Base-by-base conservation (phyloP, 2,797 vertebrate species). In the Anguilla pacifica region DNA sequence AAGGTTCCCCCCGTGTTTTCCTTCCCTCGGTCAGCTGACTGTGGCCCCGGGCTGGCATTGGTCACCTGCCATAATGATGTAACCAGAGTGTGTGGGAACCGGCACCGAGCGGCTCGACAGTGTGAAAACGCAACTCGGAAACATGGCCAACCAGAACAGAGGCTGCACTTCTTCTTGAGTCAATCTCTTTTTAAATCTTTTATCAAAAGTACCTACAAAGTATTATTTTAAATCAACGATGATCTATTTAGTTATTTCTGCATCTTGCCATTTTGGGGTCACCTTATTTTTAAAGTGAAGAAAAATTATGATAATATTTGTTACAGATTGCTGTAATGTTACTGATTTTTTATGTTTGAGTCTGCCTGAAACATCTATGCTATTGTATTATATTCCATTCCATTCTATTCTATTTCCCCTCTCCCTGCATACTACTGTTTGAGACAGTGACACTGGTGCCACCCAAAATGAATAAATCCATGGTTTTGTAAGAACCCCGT, bases 61-160 rank as follows among this genome's bases (percentile, higher is more conserved):
- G 98, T 94, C 96, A 95, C 95, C 92, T 93, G 89, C 93, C 91
- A 96, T 99, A 99, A 99, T 99, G 98, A 99, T 98, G 98, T 99
- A 99, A 99, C 98, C 94, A 97, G 98, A 99, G 98, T 97, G 97
- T 99, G 98, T 99, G 98, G 98, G 98, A 99, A 99, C 97, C 95
- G 95, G 96, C 94, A 96, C 95, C 17, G 35, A 0, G 89, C 67
- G 72, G 87, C 88, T 84, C 84, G 87, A 85, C 84, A 94, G 96
- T 96, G 96, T 96, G 97, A 97, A 97, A 98, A 98, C 95, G 96
- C 95, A 97, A 95, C 95, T 35, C 28, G 22, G 67, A 31, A 72
- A 72, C 67, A 72, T 6, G 9, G 67, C 1, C 0, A 72, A 72
- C 67, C 9, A 72, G 67, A 31, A 28, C 67, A 72, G 67, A 9